Percentiles rank a stretch among this genome's conserved stretches.
Evolutionary conservation across 2,888 invertebrate species (phyloP).

Genomic region (Drosophila infuscata): DNA sequence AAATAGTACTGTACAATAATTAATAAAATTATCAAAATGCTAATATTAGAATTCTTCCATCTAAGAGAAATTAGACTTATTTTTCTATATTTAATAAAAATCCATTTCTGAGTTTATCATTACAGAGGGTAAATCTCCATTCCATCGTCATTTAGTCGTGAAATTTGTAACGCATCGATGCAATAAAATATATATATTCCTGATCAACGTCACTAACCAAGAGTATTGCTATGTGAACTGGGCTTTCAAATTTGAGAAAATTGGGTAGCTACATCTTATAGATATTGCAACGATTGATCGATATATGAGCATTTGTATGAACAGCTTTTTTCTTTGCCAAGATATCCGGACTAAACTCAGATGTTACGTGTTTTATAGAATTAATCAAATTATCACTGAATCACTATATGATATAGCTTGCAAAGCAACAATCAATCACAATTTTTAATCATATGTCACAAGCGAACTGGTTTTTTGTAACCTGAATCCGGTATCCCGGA

Average conservation of each 20-base stretch:
- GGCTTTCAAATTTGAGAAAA: background rate
- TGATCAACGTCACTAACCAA: background rate
- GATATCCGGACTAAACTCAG: background rate
- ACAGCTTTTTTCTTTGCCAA: background rate
- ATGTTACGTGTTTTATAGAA: background rate
- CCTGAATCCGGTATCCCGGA: background rate
- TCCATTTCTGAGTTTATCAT: background rate
- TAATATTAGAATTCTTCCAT: background rate
- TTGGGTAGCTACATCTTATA: background rate
- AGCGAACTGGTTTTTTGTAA: background rate
- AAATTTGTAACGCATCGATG: rapidly evolving
- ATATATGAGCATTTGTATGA: background rate
- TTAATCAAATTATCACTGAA: background rate
- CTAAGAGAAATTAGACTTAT: background rate
- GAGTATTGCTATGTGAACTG: background rate
- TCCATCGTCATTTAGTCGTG: background rate
- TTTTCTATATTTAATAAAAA: background rate
- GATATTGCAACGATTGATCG: background rate
- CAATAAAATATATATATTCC: background rate
- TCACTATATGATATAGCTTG: background rate
- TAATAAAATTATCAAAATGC: background rate
- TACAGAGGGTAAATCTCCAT: background rate
- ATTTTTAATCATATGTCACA: background rate
- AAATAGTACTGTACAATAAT: background rate
- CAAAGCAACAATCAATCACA: background rate